phyloP scores from a whole-genome alignment of 2,797 vertebrate genomes.

The Cryptoprocta ferox region DNA sequence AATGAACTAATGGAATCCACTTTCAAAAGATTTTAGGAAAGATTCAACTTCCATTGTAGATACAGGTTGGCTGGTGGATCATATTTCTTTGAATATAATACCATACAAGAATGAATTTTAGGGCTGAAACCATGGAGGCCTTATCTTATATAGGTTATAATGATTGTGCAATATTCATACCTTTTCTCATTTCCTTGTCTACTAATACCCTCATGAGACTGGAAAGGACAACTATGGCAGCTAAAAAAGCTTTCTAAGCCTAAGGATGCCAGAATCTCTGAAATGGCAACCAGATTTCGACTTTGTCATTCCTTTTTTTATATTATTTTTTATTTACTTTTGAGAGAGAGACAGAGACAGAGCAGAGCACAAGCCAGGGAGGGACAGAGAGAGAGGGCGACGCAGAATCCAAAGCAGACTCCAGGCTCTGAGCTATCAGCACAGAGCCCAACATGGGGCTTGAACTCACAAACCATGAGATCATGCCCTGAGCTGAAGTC shows the following conservation, averaged over 20 bases:
- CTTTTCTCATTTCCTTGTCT: background rate
- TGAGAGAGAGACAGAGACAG: no score
- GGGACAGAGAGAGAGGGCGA: no score
- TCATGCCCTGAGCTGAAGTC: no score
- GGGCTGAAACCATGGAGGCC: background rate
- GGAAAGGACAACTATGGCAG: background rate
- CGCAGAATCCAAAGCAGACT: no score
- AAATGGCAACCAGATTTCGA: background rate
- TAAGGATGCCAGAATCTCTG: background rate
- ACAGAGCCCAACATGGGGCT: no score
- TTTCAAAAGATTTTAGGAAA: conserved; percentile 24
- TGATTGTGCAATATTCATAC: background rate
- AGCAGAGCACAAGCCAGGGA: no score
- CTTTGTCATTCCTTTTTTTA: no score
- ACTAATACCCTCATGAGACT: background rate
- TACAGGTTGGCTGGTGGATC: background rate
- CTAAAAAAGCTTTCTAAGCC: background rate
- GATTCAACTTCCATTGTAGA: background rate
- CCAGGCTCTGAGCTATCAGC: no score
- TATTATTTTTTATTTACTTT: no score
- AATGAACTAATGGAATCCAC: conserved; percentile 9
- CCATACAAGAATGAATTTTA: background rate
- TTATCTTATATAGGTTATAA: background rate
- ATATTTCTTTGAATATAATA: background rate
- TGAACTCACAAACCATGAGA: no score